Conservation (phyloP, 2,113 vertebrate species). For the Isichthys henryi region DNA sequence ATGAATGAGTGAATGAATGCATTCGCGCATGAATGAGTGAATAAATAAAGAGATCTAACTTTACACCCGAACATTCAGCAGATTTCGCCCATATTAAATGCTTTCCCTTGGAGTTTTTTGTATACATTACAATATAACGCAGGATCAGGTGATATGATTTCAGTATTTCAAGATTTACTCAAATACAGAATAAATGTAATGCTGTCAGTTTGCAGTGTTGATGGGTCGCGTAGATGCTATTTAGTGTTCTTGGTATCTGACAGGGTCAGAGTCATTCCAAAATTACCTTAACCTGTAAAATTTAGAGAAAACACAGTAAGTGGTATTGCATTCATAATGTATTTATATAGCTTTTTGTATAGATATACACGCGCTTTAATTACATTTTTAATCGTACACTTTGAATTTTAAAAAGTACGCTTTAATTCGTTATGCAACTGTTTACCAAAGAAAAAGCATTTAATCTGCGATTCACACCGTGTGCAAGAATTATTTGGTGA, state of each 20-base stretch:
- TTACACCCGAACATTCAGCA: neutral
- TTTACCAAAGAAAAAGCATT: neutral
- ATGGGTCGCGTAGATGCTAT: neutral
- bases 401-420: neutral
- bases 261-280: neutral
- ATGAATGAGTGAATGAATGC: neutral
- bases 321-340: neutral
- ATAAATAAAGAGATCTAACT: neutral
- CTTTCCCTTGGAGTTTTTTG: neutral
- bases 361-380: neutral
- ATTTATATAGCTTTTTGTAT: neutral
- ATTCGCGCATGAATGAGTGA: neutral
- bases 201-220: neutral
- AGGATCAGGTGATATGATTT: neutral
- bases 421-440: neutral
- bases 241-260: neutral
- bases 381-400: neutral
- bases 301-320: neutral
- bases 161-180: neutral
- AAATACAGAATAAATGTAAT: neutral
- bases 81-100: neutral
- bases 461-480: neutral
- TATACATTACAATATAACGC: neutral
- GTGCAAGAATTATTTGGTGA: neutral
- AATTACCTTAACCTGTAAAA: neutral